These are phyloP conservation scores for Erpetoichthys calabaricus DNA, from an alignment of 2,797 vertebrate species.

Conservation along the genomic window DNA sequence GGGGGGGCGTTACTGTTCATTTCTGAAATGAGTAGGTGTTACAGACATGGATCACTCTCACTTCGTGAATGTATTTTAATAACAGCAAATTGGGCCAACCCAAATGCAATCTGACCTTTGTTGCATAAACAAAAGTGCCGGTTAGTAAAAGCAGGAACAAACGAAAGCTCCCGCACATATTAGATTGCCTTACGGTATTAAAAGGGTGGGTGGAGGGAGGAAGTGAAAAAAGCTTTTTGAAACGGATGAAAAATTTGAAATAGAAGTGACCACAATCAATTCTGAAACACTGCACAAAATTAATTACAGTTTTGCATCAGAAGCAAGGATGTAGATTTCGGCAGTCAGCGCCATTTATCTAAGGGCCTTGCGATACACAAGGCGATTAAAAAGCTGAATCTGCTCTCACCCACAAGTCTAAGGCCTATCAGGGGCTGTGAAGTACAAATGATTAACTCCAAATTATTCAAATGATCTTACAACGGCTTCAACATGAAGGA, in stretches of 20 bases:
- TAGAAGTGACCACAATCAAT: conserved; percentile 83
- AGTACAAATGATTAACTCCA: conserved; percentile 77
- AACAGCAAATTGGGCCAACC: too few relatives aligned
- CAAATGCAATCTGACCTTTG: conserved; percentile 45
- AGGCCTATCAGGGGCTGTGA: conserved; percentile 55
- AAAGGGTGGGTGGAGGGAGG: conserved; percentile 32
- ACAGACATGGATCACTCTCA: too few relatives aligned
- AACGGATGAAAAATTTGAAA: conserved; percentile 78
- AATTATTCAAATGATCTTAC: conserved; percentile 68
- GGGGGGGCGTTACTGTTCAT: too few relatives aligned
- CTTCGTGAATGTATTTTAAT: too few relatives aligned
- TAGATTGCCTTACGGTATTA: conserved; percentile 38
- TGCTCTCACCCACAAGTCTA: conserved; percentile 54
- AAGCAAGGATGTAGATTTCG: conserved; percentile 62
- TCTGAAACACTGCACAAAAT: conserved; percentile 89
- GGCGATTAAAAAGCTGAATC: conserved; percentile 59
- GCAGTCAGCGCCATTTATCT: conserved; percentile 59
- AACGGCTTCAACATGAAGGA: conserved; percentile 48
- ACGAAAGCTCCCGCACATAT: conserved; percentile 8
- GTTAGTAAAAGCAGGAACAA: background rate
- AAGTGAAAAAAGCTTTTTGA: conserved; percentile 40
- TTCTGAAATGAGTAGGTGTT: too few relatives aligned
- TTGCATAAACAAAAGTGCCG: conserved; percentile 20
- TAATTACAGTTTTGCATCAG: conserved; percentile 86
- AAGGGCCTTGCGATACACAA: conserved; percentile 43